Base-by-base conservation (phyloP, 1,140 invertebrate genomes). In the Grapholita molesta region DNA sequence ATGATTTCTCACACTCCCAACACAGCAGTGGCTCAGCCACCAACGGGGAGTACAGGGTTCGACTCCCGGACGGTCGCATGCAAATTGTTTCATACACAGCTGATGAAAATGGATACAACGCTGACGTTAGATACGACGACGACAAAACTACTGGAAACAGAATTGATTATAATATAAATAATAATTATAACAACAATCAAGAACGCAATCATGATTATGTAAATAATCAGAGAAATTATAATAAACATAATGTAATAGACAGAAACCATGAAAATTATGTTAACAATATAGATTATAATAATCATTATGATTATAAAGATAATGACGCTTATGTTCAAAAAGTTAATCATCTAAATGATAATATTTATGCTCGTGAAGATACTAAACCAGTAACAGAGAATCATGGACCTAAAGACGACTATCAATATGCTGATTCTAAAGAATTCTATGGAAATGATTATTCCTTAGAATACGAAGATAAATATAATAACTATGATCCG, bases 61-160 rank as follows among this genome's bases (percentile, higher is more conserved):
- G 94, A 72, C 91, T 96, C 69, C 95, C 96, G 0, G 95, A 96
- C 80, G 95, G 96, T 12, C 92, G 96, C 35, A 94, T 94, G n/a
- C 94, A 94, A 78, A 93, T 94, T 9, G 93, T 93, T 0, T 93
- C 92, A 0, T 94, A 94, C 75, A 93, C 92, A 7, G 93, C 93
- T 3, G 93, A 94, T 57, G 92, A 93, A 74, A 90, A 88, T 33
- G 93, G 93, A 0, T 94, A 94, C 72, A 92, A 92, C 69, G 93
- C 93, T 1, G 90, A 94, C 38, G 93, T 94, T 0, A 84, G 91
- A 79, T 94, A 93, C 68, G 90, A 92, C 64, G 86, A 90, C 21
- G 71, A 82, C 2, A 72, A 70, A 66, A 38, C 57, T n/a, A n/a
- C 11, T 6, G 64, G 33, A 35, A 78, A 75, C 42, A 70, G 32